Evolutionary conservation across 2,113 vertebrate species (phyloP).

Genomic region (Phyllostomus discolor): DNA sequence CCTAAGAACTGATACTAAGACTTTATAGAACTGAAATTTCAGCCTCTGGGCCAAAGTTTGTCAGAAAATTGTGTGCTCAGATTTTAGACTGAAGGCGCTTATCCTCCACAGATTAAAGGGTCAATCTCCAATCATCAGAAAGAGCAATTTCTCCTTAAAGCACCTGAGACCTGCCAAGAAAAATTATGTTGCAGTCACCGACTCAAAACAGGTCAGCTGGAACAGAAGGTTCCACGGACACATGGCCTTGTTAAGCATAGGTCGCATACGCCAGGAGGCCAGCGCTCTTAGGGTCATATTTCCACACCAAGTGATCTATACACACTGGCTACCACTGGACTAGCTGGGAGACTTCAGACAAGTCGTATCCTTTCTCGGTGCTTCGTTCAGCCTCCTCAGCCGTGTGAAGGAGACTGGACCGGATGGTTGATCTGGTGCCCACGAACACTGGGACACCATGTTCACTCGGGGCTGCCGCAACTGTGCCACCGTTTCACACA

Average conservation of each 20-base stretch:
- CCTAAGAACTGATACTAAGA: neutral
- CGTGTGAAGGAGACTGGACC: neutral
- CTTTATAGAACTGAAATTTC: neutral
- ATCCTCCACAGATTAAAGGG: neutral
- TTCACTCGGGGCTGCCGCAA: too few species aligned
- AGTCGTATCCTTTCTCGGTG: neutral
- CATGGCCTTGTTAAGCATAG: neutral
- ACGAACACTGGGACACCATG: neutral
- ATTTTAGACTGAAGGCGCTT: neutral
- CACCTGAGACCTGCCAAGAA: slow-evolving; percentile 2
- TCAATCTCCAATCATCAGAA: neutral
- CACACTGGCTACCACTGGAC: neutral
- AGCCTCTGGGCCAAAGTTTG: neutral
- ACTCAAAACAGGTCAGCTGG: neutral
- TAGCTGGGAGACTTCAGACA: neutral
- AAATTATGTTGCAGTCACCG: neutral
- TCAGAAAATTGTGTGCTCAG: neutral
- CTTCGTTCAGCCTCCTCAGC: neutral
- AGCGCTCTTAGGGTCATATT: neutral
- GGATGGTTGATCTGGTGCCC: neutral
- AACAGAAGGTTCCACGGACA: neutral
- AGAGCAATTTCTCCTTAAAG: slow-evolving; percentile 16
- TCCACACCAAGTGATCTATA: neutral
- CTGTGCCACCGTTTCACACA: neutral
- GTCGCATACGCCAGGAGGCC: neutral